phyloP scores from a whole-genome alignment of 2,888 invertebrate species.

The Pollenia angustigena region DNA sequence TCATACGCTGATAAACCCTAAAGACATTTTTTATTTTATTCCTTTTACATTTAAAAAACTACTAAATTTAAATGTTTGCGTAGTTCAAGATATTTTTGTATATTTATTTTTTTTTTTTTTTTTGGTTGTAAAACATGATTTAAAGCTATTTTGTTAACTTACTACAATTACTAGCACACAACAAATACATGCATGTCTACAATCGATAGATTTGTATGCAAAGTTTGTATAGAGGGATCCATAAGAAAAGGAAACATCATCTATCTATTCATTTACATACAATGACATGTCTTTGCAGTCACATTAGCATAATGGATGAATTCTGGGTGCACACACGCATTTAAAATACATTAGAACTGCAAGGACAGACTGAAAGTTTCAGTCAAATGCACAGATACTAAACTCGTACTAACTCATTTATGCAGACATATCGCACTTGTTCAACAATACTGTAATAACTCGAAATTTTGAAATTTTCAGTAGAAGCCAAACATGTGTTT shows the following conservation, averaged over 20 bases:
- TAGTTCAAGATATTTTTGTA: not conserved
- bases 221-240: conserved; percentile 1
- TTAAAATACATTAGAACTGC: conserved; percentile 77
- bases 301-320: conserved; percentile 82
- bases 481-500: not conserved
- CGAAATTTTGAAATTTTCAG: not conserved
- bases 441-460: not conserved
- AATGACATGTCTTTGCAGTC: conserved; percentile 67
- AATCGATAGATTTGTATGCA: not conserved
- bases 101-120: conserved; percentile 16
- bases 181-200: not conserved
- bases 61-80: not conserved
- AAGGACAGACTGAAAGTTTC: conserved; percentile 69
- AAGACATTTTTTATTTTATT: not conserved
- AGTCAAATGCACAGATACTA: conserved; percentile 18
- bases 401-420: conserved; percentile 1
- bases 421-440: not conserved
- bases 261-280: conserved; percentile 58
- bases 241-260: conserved; percentile 47
- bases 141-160: conserved; percentile 50
- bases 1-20: not conserved
- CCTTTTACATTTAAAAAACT: conserved; percentile 3
- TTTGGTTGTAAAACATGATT: conserved; percentile 33
- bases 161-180: not conserved
- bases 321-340: conserved; percentile 78